Evolutionary conservation across 2,888 invertebrate genomes (phyloP), one percentile per base, ranked within the genome.

Genomic region (Caenorhabditis panamensis): DNA sequence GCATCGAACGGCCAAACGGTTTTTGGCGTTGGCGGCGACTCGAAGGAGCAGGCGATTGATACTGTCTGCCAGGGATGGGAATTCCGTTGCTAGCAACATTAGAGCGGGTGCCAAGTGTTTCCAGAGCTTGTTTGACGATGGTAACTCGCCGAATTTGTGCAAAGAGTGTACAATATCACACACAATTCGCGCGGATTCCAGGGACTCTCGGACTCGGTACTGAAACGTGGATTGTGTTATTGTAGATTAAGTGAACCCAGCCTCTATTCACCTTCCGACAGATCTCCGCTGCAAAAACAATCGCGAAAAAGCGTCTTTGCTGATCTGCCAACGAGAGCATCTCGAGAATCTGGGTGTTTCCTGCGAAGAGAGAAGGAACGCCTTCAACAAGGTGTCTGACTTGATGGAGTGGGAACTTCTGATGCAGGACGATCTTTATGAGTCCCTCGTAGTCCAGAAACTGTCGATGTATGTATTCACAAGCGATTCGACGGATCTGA

Each of bases 391-490:
- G 37, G 20, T 62, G 44, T 16, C 73, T 71, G 1, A 85, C 56
- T 75, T 80, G 83, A 18, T 69, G 80, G 11, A 85, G 51, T 6
- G 83, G 85, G 18, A 85, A 67, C 4, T 67, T 61, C 80, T 83
- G 82, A 54, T 75, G 62, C n/a, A 85, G 66, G 8, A 77, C 69
- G 6, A 85, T 66, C 44, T 63, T 72, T 31, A 85, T 71, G 36
- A 83, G 63, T n/a, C 68, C 63, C n/a, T 78, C 79, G 56, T 82
- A 64, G 41, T 69, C 69, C 20, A 85, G 44, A 63, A 85, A 83
- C 20, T 72, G 63, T 28, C 83, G 78, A 63, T 85, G 85, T 11
- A 85, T 83, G 71, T 75, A 85, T 16, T 80, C 68, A 41, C 36
- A 82, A 1, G 83, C 85, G 22, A 82, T 76, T 37, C 22, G 22